Conservation (phyloP, 2,888 invertebrate genomes). For the Bimastos eiseni region DNA sequence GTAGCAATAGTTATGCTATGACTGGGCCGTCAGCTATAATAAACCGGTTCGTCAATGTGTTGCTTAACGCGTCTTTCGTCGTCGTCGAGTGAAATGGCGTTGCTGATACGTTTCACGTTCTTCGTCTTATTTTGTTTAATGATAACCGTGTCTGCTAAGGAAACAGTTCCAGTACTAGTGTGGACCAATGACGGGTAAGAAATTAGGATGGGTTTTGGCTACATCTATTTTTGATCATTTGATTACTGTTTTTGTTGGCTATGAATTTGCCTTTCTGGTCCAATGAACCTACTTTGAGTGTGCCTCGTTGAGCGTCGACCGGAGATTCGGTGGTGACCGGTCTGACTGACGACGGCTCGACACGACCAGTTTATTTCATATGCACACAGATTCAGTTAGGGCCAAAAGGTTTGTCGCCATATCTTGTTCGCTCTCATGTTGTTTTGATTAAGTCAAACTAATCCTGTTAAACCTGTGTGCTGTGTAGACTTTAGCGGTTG, state of each 20-base stretch:
- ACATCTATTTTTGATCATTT: not conserved
- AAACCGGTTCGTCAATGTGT: not conserved
- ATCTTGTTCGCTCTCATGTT: not conserved
- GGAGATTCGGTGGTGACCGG: not conserved
- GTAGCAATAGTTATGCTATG: not conserved
- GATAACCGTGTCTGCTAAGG: not conserved
- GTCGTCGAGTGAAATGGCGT: not conserved
- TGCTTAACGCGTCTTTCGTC: not conserved
- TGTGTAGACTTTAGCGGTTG: not conserved
- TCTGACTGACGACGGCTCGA: not conserved
- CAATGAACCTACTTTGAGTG: no score
- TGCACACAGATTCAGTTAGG: not conserved
- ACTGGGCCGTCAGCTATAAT: not conserved
- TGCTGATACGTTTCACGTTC: not conserved
- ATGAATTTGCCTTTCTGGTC: not conserved
- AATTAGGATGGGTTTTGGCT: not conserved
- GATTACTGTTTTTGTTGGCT: not conserved
- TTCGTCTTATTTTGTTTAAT: not conserved
- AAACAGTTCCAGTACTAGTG: constrained; percentile 9
- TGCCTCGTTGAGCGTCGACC: not conserved
- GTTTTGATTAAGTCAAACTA: not conserved
- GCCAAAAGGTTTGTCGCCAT: not conserved
- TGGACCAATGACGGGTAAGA: constrained; percentile 18
- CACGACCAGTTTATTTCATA: constrained; percentile 1
- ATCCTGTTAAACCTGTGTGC: not conserved